Evolutionary conservation across 2,888 invertebrate genomes (phyloP).

Genomic region (Trichogramma evanescens): DNA sequence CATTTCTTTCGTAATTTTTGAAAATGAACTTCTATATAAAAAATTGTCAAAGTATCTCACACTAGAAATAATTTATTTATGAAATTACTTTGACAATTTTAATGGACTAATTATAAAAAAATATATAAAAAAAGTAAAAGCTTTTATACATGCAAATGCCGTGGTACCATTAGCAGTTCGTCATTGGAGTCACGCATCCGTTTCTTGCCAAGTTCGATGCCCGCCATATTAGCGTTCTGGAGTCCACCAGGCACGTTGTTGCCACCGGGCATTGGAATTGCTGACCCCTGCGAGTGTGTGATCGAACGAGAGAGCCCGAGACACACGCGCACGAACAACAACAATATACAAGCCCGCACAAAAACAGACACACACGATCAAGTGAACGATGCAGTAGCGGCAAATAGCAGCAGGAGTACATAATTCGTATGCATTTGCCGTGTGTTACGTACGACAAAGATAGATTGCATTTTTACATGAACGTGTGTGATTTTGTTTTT

Average conservation of each 20-base stretch:
- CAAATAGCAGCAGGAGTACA: no score
- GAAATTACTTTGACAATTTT: not conserved
- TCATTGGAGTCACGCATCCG: constrained; percentile 82
- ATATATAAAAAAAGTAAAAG: constrained; percentile 31
- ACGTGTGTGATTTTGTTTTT: constrained; percentile 6
- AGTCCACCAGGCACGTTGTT: constrained; percentile 55
- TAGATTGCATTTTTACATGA: constrained; percentile 14
- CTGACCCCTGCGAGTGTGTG: constrained; percentile 38
- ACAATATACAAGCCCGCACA: no score
- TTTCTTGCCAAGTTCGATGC: constrained; percentile 91
- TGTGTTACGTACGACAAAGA: not conserved
- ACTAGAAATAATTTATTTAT: not conserved
- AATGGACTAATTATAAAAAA: not conserved
- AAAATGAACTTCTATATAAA: not conserved
- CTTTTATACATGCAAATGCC: constrained; percentile 46
- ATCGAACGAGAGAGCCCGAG: constrained; percentile 23
- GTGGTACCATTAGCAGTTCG: constrained; percentile 92
- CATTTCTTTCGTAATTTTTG: no score
- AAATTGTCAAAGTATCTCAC: constrained; percentile 5
- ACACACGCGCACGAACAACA: not conserved
- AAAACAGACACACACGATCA: no score
- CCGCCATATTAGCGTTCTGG: constrained; percentile 62
- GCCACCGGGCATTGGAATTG: constrained; percentile 43
- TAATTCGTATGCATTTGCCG: not conserved
- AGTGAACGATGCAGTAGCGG: no score